Conservation (phyloP, 2,888 invertebrate genomes). For the Drosophila kokeensis region DNA sequence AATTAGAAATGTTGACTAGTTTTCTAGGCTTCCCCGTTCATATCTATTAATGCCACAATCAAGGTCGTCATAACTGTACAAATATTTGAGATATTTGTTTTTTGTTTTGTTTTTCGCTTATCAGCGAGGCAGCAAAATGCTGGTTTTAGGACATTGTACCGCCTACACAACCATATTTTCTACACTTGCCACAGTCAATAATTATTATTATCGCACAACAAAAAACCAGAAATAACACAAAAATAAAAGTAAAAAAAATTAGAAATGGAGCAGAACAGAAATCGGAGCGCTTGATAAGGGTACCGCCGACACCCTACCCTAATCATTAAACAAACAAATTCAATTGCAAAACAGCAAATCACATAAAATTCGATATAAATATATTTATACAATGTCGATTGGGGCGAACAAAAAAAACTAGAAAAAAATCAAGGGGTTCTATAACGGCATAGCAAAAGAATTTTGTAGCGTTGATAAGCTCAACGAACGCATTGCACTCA, state of each 20-base stretch:
- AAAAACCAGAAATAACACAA: background rate
- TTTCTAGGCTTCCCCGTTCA: background rate
- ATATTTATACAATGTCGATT: conserved; percentile 10
- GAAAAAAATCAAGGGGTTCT: conserved; percentile 32
- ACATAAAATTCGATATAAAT: conserved; percentile 48
- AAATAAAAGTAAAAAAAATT: conserved; percentile 1
- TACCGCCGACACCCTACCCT: background rate
- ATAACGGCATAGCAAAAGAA: conserved; percentile 58
- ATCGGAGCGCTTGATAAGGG: conserved; percentile 49
- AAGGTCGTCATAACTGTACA: conserved; percentile 47
- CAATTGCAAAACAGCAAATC: conserved; percentile 66
- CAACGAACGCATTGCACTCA: background rate
- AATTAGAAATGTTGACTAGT: background rate
- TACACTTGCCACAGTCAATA: conserved; percentile 60
- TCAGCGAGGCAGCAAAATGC: conserved; percentile 22
- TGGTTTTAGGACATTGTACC: conserved; percentile 13
- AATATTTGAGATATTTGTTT: conserved; percentile 55
- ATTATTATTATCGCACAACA: conserved; percentile 46
- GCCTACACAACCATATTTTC: conserved; percentile 20
- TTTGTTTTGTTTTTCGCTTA: conserved; percentile 33
- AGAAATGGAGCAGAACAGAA: conserved; percentile 23
- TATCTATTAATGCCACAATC: conserved; percentile 14
- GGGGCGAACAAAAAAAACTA: conserved; percentile 31
- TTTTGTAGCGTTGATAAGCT: conserved; percentile 53
- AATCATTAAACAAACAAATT: conserved; percentile 64